phyloP scores from a whole-genome alignment of 2,113 vertebrate genomes.

The Hippocampus guttulatus region DNA sequence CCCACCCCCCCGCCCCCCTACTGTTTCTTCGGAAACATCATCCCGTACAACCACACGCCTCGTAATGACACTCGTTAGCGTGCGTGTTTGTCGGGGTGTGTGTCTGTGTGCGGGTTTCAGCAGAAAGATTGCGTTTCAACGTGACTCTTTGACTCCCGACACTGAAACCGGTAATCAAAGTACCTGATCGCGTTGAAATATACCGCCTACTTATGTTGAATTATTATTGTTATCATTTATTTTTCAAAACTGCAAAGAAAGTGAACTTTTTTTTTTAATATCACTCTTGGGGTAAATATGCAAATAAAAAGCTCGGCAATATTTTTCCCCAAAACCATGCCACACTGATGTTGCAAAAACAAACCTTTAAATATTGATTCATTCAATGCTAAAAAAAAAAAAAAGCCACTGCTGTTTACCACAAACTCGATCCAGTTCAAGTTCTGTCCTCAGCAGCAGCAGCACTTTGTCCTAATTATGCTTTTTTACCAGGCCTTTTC shows the following conservation, averaged over 20 bases:
- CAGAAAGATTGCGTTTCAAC: constrained; percentile 36
- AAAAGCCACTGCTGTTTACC: constrained; percentile 19
- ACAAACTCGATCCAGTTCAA: background rate
- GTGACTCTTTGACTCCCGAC: constrained; percentile 16
- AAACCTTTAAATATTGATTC: constrained; percentile 1
- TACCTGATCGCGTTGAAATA: constrained; percentile 11
- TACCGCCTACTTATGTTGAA: background rate
- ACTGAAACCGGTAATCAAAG: constrained; percentile 37
- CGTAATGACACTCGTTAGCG: constrained; percentile 54
- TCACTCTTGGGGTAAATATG: background rate
- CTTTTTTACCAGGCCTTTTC: constrained; percentile 60
- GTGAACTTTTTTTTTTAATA: background rate
- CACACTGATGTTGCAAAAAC: background rate
- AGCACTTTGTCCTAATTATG: constrained; percentile 54
- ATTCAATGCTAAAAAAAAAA: constrained; percentile 3
- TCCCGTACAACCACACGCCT: constrained; percentile 57
- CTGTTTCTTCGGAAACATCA: constrained; percentile 66
- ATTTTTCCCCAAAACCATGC: background rate
- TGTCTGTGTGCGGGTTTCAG: constrained; percentile 13
- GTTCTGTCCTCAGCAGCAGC: constrained; percentile 15
- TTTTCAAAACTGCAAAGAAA: no score
- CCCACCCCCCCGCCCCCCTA: constrained; percentile 16
- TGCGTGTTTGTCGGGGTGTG: background rate
- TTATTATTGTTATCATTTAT: background rate
- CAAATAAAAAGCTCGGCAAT: background rate